Evolutionary conservation across 2,113 vertebrate species (phyloP), one percentile per base, ranked within the genome.

Genomic region (Amphiprion ocellaris): DNA sequence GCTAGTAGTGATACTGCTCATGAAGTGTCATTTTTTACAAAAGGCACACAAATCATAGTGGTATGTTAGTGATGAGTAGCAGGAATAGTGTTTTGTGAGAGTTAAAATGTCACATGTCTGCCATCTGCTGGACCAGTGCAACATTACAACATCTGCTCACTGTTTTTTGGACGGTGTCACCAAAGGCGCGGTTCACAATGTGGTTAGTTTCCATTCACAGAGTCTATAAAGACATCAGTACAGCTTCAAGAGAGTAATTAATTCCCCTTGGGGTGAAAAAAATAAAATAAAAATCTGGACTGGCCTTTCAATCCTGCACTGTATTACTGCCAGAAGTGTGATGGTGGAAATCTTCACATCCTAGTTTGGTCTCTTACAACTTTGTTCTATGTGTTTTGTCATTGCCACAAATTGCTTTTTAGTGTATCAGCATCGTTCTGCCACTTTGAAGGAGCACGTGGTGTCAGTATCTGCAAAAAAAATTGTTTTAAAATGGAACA

Each of bases 121-220:
- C 86, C 86, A 72, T 66, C 92, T 92, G 65, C 75, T 90, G 92
- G 90, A 77, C 4, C 0, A 14, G 61, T 11, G 19, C 0, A 10
- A 33, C 11, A 85, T 60, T 87, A 69, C 86, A 69, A 37, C 33
- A n/a, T 5, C 1, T 12, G 39, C 5, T 17, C 19, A n/a, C 28
- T 15, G 5, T 15, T 44, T 21, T 44, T 44, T 44, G 33, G 33
- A 37, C 1, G 2, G 33, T 37, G 11, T 44, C 3, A 0, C 4
- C 49, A n/a, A 61, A 69, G 17, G n/a, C 16, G 62, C n/a, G 56
- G 21, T 63, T 67, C 23, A 37, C 28, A 53, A 5, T 53, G 16
- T 46, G 17, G 1, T 39, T 59, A 24, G 4, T 44, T 10, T 68
- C 19, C 19, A 24, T 58, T 47, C 30, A 73, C 1, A 0, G 1